These are phyloP conservation scores for Hipparchia semele DNA, from an alignment of 2,888 invertebrate species.

Conservation along the genomic window DNA sequence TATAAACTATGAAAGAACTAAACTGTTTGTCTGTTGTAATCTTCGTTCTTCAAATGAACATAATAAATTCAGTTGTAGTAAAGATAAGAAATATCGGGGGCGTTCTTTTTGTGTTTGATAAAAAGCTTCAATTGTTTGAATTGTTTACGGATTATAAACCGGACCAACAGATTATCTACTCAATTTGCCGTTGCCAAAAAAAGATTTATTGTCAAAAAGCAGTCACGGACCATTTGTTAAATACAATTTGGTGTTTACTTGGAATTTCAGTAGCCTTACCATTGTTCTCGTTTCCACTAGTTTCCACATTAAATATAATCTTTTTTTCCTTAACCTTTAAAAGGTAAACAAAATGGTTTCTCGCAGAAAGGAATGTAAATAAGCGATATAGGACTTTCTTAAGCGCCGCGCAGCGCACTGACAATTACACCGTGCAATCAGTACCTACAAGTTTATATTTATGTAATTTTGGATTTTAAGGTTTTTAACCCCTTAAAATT, in stretches of 20 bases:
- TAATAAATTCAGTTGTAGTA: conserved; percentile 4
- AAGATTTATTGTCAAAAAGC: conserved; percentile 19
- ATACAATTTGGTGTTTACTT: conserved; percentile 24
- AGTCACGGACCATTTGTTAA: conserved; percentile 17
- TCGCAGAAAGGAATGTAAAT: too few relatives aligned
- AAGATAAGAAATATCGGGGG: background rate
- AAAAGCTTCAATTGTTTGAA: conserved; percentile 20
- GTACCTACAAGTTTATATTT: too few relatives aligned
- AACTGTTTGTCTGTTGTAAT: background rate
- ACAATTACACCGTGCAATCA: too few relatives aligned
- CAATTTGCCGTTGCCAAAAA: conserved; percentile 21
- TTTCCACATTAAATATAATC: conserved; percentile 3
- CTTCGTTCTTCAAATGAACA: conserved; percentile 16
- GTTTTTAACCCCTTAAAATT: too few relatives aligned
- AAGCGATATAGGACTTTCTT: too few relatives aligned
- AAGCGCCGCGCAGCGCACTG: too few relatives aligned
- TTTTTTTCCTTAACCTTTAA: too few relatives aligned
- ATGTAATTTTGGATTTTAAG: too few relatives aligned
- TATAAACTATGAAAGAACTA: background rate
- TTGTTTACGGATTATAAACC: conserved; percentile 25
- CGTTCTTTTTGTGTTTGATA: conserved; percentile 14
- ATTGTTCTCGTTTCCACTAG: background rate
- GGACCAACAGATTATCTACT: conserved; percentile 24
- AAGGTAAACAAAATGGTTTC: too few relatives aligned
- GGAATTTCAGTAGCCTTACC: conserved; percentile 18